Base-by-base conservation (phyloP, 2,113 vertebrate species). In the Edolisoma coerulescens region DNA sequence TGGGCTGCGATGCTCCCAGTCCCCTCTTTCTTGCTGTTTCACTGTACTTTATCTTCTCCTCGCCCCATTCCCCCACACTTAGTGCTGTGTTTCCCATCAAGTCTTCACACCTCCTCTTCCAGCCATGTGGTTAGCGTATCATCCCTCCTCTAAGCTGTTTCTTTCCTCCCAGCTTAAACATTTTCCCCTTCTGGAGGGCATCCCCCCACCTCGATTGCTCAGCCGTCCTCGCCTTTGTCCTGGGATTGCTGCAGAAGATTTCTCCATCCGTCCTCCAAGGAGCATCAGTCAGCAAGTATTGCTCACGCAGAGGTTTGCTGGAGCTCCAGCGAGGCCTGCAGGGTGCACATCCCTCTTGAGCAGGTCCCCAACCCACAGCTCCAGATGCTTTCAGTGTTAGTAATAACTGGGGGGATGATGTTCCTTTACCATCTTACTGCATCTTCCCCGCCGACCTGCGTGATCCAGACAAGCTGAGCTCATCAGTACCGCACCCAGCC, bases 81-180 rank as follows among this genome's bases (percentile, higher is more conserved):
- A 41, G 16, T 35, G 53, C 82, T 41, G 63, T 37, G 63, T 77
- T 94, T 94, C 79, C 75, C 85, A 83, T 76, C 70, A 65, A 28
- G 81, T 60, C 70, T 63, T 91, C 90, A 76, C 94, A 86, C 75
- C 82, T 94, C 74, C 89, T 89, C 63, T 80, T 92, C 81, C 56
- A 78, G 53, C 87, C 92, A 61, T 45, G 70, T 71, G 77, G 57
- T 56, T 75, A 63, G 74, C 0, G 0, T n/a, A 68, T 85, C 90
- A 76, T 35, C 42, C 76, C 54, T 57, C 52, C 81, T 61, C 54
- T 30, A 41, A 56, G 3, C 24, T 24, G 4, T 10, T 39, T 33
- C 84, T 87, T 87, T 75, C 39, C 67, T 75, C 77, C 9, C 33
- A 26, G 53, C 16, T 75, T 54, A 71, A 90, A 53, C 45, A 13